These are phyloP conservation scores for Psettodes erumei DNA, from an alignment of 2,113 vertebrate species.

Conservation along the genomic window DNA sequence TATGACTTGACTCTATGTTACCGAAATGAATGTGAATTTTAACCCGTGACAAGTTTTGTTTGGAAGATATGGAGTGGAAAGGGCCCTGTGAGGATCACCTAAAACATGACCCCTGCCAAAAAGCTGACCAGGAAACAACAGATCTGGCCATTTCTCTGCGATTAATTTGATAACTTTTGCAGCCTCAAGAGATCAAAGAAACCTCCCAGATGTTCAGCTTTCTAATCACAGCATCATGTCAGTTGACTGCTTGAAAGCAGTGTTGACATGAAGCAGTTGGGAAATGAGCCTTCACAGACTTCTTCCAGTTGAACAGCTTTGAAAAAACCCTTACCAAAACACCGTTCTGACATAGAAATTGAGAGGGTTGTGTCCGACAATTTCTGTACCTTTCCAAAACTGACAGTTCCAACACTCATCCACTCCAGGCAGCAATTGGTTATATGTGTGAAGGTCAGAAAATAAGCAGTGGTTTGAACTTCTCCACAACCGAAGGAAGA, in stretches of 20 bases:
- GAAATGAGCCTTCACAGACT: background rate
- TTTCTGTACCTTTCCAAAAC: background rate
- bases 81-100: conserved; percentile 1
- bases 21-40: conserved; percentile 15
- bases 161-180: conserved; percentile 26
- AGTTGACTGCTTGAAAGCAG: background rate
- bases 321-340: background rate
- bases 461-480: background rate
- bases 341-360: background rate
- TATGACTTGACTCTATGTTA: background rate
- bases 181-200: conserved; percentile 27
- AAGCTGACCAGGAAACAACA: conserved; percentile 24
- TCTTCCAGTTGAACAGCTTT: background rate
- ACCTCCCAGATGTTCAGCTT: conserved; percentile 1
- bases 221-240: conserved; percentile 1
- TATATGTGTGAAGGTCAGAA: background rate
- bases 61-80: conserved; percentile 3
- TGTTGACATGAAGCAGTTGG: background rate
- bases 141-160: conserved; percentile 27
- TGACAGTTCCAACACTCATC: background rate
- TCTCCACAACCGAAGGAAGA: no score
- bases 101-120: conserved; percentile 45
- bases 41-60: conserved; percentile 4
- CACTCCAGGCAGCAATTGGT: background rate
- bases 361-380: background rate